These are phyloP conservation scores for Glossophaga mutica DNA, from an alignment of 2,797 vertebrate genomes.

Conservation along the genomic window DNA sequence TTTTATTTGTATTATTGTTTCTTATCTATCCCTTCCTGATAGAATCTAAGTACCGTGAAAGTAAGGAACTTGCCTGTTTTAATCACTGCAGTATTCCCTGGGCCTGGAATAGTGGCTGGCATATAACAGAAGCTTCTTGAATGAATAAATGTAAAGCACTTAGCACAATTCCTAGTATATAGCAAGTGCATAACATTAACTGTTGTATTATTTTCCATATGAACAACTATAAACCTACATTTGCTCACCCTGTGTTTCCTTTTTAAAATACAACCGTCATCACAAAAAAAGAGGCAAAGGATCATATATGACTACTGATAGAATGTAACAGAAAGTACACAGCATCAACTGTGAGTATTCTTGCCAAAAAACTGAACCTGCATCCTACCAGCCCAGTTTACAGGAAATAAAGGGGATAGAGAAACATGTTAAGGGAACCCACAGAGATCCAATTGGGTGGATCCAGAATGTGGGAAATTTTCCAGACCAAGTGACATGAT, in stretches of 20 bases:
- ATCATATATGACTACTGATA: not conserved
- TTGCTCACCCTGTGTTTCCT: not conserved
- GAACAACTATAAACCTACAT: not conserved
- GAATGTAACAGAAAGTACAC: not conserved
- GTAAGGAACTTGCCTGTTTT: not conserved
- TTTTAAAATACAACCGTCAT: not conserved
- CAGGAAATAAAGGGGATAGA: not conserved
- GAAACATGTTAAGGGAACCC: not conserved
- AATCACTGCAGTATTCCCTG: not conserved
- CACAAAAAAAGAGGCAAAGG: not conserved
- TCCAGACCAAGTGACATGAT: not conserved
- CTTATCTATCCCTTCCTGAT: not conserved
- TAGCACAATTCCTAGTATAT: not conserved
- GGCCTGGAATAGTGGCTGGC: not conserved
- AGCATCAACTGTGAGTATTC: not conserved
- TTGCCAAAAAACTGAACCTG: not conserved
- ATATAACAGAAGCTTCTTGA: not conserved
- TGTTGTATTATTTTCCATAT: not conserved
- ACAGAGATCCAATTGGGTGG: not conserved
- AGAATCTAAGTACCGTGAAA: not conserved
- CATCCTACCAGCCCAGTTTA: not conserved
- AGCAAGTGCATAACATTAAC: not conserved
- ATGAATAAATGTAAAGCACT: not conserved
- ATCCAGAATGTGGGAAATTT: not conserved
- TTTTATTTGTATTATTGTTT: constrained; percentile 29